Conservation (phyloP, 2,888 invertebrate genomes). For the Cybosia mesomella region DNA sequence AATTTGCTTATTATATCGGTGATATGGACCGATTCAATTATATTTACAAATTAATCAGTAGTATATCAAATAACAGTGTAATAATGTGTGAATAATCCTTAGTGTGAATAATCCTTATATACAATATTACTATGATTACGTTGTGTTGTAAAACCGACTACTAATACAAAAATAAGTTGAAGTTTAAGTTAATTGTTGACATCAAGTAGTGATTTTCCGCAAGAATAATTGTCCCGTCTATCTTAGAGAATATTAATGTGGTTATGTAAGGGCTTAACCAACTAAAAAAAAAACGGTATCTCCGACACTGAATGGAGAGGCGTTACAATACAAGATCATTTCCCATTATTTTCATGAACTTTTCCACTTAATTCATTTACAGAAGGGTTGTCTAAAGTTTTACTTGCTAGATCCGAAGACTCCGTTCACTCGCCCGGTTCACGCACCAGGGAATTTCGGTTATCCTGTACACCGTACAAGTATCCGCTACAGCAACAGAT, state of each 20-base stretch:
- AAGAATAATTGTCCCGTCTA: background rate
- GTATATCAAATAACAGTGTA: too few relatives aligned
- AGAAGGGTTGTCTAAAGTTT: constrained; percentile 1
- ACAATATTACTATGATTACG: constrained; percentile 4
- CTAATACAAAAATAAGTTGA: background rate
- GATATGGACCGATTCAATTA: too few relatives aligned
- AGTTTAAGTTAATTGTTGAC: background rate
- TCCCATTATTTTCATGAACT: background rate
- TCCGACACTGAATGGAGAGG: background rate
- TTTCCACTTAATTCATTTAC: background rate
- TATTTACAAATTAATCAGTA: too few relatives aligned
- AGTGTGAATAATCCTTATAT: too few relatives aligned
- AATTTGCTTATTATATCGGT: too few relatives aligned
- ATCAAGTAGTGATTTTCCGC: background rate
- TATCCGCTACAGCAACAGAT: too few relatives aligned
- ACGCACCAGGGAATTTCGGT: too few relatives aligned
- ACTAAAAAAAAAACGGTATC: background rate
- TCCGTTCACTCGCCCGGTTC: background rate
- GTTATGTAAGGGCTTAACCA: background rate
- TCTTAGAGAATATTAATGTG: background rate
- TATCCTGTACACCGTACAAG: too few relatives aligned
- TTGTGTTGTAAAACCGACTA: background rate
- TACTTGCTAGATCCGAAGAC: background rate
- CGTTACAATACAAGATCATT: background rate
- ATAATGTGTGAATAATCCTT: too few relatives aligned